These are phyloP conservation scores for Anodontia alba DNA, from an alignment of 2,888 invertebrate species.

Conservation along the genomic window DNA sequence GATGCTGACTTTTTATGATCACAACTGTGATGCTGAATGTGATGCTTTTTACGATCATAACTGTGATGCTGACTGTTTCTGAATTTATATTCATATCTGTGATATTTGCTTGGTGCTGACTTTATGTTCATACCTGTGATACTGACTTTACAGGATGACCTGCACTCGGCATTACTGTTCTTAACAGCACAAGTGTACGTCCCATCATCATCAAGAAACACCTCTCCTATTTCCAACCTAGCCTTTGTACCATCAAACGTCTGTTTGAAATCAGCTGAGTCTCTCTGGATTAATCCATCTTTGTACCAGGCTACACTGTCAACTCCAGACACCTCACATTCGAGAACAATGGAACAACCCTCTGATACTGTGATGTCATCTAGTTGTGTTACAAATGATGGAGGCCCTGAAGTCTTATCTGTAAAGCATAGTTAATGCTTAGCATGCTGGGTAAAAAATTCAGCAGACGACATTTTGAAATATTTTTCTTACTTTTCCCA, in stretches of 20 bases:
- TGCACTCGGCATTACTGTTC: slow-evolving; percentile 69
- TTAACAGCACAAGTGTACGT: slow-evolving; percentile 72
- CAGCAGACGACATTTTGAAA: no score
- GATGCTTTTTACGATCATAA: no score
- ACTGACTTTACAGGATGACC: slow-evolving; percentile 64
- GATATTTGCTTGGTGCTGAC: no score
- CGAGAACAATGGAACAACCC: slow-evolving; percentile 70
- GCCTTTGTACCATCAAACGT: slow-evolving; percentile 72
- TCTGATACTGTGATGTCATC: slow-evolving; percentile 69
- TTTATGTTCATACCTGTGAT: slow-evolving; percentile 65
- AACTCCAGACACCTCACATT: slow-evolving; percentile 68
- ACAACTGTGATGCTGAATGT: no score
- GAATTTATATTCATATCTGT: no score
- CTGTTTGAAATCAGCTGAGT: slow-evolving; percentile 75
- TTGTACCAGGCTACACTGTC: slow-evolving; percentile 75
- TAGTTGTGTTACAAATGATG: slow-evolving; percentile 64
- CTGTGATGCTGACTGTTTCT: no score
- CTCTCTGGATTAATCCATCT: slow-evolving; percentile 70
- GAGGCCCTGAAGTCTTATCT: slow-evolving; percentile 29
- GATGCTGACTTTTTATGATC: no score
- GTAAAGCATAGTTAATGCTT: no score
- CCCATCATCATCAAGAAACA: slow-evolving; percentile 76
- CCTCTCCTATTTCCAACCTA: slow-evolving; percentile 73
- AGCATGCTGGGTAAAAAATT: no score
- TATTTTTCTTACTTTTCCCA: no score